Base-by-base conservation (phyloP, 2,797 vertebrate genomes). In the Coluber constrictor region DNA sequence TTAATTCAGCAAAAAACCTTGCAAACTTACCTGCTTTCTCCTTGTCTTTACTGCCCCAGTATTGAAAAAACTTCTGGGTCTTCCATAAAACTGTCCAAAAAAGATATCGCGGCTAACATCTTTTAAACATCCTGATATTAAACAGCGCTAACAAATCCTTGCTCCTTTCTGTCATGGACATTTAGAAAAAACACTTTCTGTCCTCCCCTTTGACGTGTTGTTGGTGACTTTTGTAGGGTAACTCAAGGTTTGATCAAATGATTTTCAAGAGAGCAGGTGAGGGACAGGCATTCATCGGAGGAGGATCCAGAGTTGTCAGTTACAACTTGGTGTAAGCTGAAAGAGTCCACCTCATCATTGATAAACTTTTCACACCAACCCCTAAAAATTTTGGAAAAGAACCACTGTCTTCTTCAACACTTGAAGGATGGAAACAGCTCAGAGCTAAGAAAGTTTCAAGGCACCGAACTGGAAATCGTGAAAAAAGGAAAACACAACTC, bases 21-120 rank as follows among this genome's bases (percentile, higher is more conserved):
- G 37, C 86, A 95, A 94, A 27, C 16, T 79, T 91, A 11, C 51
- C 51, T 18, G 47, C 89, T 59, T 90, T 6, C 63, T 43, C 74
- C 96, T 97, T 87, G 54, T 94, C 92, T 96, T 90, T 94, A 59
- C 83, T 63, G 93, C 93, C 32, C 63, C 90, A 87, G 16, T 92
- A 96, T 97, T 94, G 95, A 94, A 94, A 94, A 94, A 61, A 0
- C 51, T 79, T 96, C 59, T 2, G 43, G 91, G 1, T 47, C 86
- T 90, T 63, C 93, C 94, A 94, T 96, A 96, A 97, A 97, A 29
- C 93, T 96, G 86, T 96, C 94, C 91, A 86, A 93, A 96, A 94
- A 96, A 94, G 86, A 90, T 10, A 93, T 93, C 94, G 93, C 43
- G 70, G 70, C 60, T 95, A 94, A 95, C 91, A 96, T 94, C 91